These are phyloP conservation scores for Pocillopora meandrina DNA, from an alignment of 92 coral and sea anemone genomes.

Conservation along the genomic window DNA sequence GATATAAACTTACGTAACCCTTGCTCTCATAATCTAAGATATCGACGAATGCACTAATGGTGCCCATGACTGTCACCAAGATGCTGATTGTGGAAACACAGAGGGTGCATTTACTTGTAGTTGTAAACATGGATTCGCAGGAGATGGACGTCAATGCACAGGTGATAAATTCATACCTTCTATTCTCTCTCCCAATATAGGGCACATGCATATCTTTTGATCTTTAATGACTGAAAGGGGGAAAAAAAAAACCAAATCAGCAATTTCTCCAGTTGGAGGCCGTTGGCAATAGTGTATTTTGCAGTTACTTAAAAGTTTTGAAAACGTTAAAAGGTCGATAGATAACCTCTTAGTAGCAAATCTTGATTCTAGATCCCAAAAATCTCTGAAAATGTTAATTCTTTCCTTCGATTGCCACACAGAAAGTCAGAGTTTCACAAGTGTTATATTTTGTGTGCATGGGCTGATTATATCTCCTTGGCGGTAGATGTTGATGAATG, in stretches of 20 bases:
- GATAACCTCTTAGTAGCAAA: neutral
- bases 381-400: neutral
- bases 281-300: too few species aligned
- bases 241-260: neutral
- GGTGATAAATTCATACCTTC: neutral
- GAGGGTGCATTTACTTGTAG: neutral
- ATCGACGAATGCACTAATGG: conserved; percentile 10
- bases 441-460: neutral
- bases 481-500: conserved; percentile 17
- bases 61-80: neutral
- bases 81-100: neutral
- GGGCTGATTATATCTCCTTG: too few species aligned
- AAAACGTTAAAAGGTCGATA: too few species aligned
- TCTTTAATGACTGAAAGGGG: neutral
- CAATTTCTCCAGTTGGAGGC: too few species aligned
- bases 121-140: neutral
- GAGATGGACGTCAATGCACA: neutral
- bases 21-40: neutral
- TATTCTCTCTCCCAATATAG: too few species aligned
- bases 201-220: neutral
- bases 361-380: neutral
- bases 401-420: neutral
- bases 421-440: neutral
- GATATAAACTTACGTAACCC: neutral
- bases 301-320: too few species aligned